phyloP scores from a whole-genome alignment of 2,797 vertebrate species.

The Crocidura indochinensis region DNA sequence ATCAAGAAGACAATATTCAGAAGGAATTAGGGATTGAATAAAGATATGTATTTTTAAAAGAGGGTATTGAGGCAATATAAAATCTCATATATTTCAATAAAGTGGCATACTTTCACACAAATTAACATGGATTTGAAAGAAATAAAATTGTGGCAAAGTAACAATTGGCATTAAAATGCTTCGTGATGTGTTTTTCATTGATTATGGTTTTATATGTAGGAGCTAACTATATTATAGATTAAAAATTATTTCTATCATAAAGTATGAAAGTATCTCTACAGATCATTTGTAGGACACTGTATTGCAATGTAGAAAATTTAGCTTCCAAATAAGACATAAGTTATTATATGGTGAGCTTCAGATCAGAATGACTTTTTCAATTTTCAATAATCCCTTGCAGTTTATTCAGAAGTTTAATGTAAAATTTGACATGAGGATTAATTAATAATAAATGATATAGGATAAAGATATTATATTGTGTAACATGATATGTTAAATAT shows the following conservation, averaged over 20 bases:
- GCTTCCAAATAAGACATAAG: neutral
- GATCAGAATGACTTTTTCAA: neutral
- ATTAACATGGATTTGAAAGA: conserved; percentile 55
- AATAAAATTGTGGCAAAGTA: conserved; percentile 56
- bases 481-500: too few species aligned
- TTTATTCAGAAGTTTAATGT: conserved; percentile 23
- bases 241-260: conserved; percentile 30
- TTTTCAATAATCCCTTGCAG: neutral
- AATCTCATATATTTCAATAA: conserved; percentile 29
- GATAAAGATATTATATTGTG: too few species aligned
- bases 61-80: neutral
- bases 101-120: neutral
- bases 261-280: neutral
- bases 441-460: too few species aligned
- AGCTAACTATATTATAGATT: conserved; percentile 33
- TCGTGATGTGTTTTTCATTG: conserved; percentile 32
- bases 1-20: neutral
- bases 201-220: conserved; percentile 22
- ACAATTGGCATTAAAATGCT: conserved; percentile 51
- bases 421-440: conserved; percentile 36
- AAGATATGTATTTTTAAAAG: neutral
- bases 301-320: conserved; percentile 20
- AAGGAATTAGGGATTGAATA: neutral
- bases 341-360: neutral
- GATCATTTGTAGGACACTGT: neutral